Evolutionary conservation across 2,113 vertebrate genomes (phyloP), one percentile per base, ranked within the genome.

Genomic region (Notarius lentiginosus): DNA sequence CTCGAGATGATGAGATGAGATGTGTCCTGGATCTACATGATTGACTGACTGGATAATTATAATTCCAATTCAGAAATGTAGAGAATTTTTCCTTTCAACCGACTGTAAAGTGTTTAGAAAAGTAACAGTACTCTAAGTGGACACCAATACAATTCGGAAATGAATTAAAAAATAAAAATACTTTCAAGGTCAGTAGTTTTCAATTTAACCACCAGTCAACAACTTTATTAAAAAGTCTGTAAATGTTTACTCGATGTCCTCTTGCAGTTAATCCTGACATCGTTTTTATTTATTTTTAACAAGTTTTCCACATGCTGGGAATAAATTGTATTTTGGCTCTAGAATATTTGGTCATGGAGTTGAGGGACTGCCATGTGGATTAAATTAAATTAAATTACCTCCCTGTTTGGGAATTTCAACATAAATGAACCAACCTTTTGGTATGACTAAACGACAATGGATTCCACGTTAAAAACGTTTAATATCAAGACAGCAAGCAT

Each of bases 401-500:
- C 12, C 22, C 7, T n/a, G 47, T 34, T 79, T 15, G 7, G 41
- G 55, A 60, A 60, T 41, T 60, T 22, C 7, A 30, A 20, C 55
- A 41, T 22, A 34, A 30, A 77, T 24, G 7, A 58, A 30, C 14
- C 1, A 22, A 61, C 27, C 1, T 0, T 18, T 34, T 22, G 53
- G 73, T 41, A 22, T n/a, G 53, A 68, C 18, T 76, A 7, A 49
- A 66, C n/a, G 51, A 76, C 49, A 77, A 49, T n/a, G 0, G 58
- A 27, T 24, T 82, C 49, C 86, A 85, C 55, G 53, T 83, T 75
- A 92, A 92, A 91, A 91, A 90, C 63, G 85, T 95, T 89, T 95
- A 90, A 90, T 95, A 93, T 93, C 93, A 94, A 94, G 91, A 93
- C 92, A 92, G 93, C 92, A 93, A 93, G 92, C 93, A 93, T 95